Base-by-base conservation (phyloP, 2,113 vertebrate species). In the Triplophysa dalaica region DNA sequence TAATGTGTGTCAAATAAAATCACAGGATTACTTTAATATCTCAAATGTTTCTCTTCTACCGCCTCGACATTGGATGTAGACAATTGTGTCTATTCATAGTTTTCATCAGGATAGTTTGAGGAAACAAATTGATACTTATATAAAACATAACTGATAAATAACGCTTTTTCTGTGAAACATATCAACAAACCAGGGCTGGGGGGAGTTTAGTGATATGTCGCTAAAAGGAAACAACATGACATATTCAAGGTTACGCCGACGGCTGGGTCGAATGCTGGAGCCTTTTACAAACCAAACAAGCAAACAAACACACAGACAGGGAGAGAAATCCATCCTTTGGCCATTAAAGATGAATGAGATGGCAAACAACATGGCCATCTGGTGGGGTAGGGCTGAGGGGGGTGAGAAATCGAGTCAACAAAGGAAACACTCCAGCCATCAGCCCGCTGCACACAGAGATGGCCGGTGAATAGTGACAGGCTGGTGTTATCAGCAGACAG, bases 331-430 rank as follows among this genome's bases (percentile, higher is more conserved):
- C 75, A 73, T 80, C 78, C 83, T 75, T 70, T 77, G 41, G 68
- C 70, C 78, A 79, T 84, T 81, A 62, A 85, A 83, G 81, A 85
- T 81, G 67, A 85, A 86, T 85, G 75, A 76, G 70, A 75, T 54
- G 43, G 84, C 79, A 85, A 85, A 85, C 83, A 85, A 82, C 76
- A 54, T 10, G 65, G 66, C 83, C 83, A 84, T 84, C 83, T 84
- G 83, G 61, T 45, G 22, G 61, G 70, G 70, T 50, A 43, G 70
- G 63, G 61, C 14, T 74, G 52, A 45, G 74, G 45, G 81, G 83
- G 82, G 60, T 81, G 73, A 85, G 67, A 67, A 89, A 87, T 29
- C 80, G 82, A 45, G 80, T 84, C 88, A 90, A 89, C 85, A 87
- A 65, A 82, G 74, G 76, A 85, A 85, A 81, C 43, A 79, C 65